Base-by-base conservation (phyloP, 2,797 vertebrate species). In the Sebastes minor region DNA sequence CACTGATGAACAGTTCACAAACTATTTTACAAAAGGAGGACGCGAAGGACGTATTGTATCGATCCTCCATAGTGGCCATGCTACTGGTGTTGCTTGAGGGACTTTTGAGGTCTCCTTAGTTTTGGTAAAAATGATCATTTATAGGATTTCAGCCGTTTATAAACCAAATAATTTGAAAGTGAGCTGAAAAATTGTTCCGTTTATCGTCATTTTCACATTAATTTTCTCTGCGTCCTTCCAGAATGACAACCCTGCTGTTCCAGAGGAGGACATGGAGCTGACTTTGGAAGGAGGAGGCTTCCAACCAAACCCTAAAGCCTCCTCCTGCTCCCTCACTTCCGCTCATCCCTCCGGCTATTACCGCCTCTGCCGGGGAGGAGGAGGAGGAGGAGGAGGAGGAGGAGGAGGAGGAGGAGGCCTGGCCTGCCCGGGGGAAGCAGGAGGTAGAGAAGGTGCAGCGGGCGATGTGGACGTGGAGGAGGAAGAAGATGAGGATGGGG, bases 221-320 rank as follows among this genome's bases (percentile, higher is more conserved):
- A 5, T 63, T 7, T n/a, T 28, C 9, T 64, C 13, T 65, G 9
- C 9, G 0, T 71, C 16, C 8, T 64, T 75, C 20, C 67, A 93
- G 93, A 91, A 90, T 28, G 91, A 89, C 1, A 78, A 78, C 71
- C 76, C 81, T 2, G 77, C 9, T 0, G 85, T 84, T 60, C 86
- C 76, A 23, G 92, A 92, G 63, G 91, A 92, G 46, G 89, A 83
- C 23, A 35, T 87, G 81, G 82, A 88, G 49, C 71, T 88, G 59
- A 75, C 78, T 28, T 64, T 90, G 23, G 81, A 87, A 18, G 76
- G 38, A 74, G 74, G 77, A 68, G 46, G 75, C 33, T 76, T 86
- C 70, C 81, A 75, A 14, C 25, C 69, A 63, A 77, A 83, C 70
- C 72, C 67, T n/a, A 67, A 46, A 42, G 79, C 60, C 75, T 85